Percentiles rank a stretch among this genome's conserved stretches.
phyloP scores from a whole-genome alignment of 2,888 invertebrate genomes.

The Sipunculus nudus region DNA sequence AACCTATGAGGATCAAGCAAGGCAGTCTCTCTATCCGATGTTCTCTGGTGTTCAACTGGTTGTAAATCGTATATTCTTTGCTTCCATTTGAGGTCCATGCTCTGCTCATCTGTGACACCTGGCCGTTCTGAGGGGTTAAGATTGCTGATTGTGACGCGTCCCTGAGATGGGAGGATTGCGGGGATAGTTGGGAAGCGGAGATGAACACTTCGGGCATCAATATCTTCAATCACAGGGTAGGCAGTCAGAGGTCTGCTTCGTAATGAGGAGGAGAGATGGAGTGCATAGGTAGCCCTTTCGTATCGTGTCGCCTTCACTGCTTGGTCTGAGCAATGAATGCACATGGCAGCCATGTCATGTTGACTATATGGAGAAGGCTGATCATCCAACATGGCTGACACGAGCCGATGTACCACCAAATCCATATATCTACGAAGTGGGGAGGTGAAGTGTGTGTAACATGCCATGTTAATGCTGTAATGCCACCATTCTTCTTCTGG shows the following conservation, averaged over 20 bases:
- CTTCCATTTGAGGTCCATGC: slow-evolving; percentile 47
- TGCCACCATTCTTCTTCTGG: slow-evolving; percentile 28
- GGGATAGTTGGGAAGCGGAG: slow-evolving; percentile 40
- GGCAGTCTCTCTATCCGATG: not conserved
- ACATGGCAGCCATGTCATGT: slow-evolving; percentile 42
- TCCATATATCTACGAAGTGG: slow-evolving; percentile 56
- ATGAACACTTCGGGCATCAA: slow-evolving; percentile 37
- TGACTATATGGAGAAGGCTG: slow-evolving; percentile 43
- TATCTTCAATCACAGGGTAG: slow-evolving; percentile 47
- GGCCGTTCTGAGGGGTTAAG: slow-evolving; percentile 43
- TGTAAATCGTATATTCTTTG: slow-evolving; percentile 50
- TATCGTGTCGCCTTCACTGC: slow-evolving; percentile 15
- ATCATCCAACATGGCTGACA: slow-evolving; percentile 46
- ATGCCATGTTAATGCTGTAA: slow-evolving; percentile 45
- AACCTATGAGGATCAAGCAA: slow-evolving; percentile 48
- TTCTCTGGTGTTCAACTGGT: not conserved
- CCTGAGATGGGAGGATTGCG: slow-evolving; percentile 19
- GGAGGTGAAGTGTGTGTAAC: slow-evolving; percentile 50
- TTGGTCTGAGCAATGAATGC: slow-evolving; percentile 29
- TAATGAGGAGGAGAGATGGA: slow-evolving; percentile 44
- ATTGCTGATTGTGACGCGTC: slow-evolving; percentile 28
- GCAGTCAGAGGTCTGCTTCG: slow-evolving; percentile 43
- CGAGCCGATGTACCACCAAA: slow-evolving; percentile 53
- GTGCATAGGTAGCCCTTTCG: slow-evolving; percentile 22
- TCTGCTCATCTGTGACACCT: slow-evolving; percentile 22